Conservation (phyloP, 2,797 vertebrate genomes). For the Erpetoichthys calabaricus region DNA sequence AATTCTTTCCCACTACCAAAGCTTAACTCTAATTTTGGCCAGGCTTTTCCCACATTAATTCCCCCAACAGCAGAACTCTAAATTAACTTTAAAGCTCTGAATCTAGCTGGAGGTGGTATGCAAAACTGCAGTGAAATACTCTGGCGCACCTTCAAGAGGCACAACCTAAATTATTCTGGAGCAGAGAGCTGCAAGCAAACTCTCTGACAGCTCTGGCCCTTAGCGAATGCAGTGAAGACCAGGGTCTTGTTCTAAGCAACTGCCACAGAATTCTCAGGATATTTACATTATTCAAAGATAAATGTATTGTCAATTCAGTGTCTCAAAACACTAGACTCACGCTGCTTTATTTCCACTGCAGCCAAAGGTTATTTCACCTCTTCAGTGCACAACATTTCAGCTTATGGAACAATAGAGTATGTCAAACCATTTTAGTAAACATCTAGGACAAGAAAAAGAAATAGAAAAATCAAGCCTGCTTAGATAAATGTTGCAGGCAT, state of each 20-base stretch:
- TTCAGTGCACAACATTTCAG: constrained; percentile 24
- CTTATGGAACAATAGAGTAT: too few relatives aligned
- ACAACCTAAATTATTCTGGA: constrained; percentile 19
- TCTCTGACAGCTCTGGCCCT: constrained; percentile 8
- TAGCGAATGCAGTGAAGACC: constrained; percentile 31
- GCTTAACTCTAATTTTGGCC: constrained; percentile 35
- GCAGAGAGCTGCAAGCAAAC: too few relatives aligned
- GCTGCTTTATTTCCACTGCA: constrained; percentile 50
- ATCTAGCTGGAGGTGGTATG: constrained; percentile 40
- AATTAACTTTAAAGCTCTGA: constrained; percentile 50
- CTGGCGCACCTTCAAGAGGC: constrained; percentile 24
- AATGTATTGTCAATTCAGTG: constrained; percentile 73
- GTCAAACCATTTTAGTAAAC: too few relatives aligned
- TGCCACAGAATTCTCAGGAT: constrained; percentile 59
- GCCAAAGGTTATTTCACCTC: constrained; percentile 64
- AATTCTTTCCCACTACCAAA: constrained; percentile 3
- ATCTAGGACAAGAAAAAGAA: too few relatives aligned
- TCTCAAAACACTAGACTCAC: constrained; percentile 62
- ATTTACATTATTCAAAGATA: constrained; percentile 79
- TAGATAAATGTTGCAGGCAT: too few relatives aligned
- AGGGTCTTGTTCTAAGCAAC: constrained; percentile 35
- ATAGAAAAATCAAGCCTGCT: too few relatives aligned
- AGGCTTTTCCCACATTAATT: constrained; percentile 38
- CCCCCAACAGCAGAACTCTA: constrained; percentile 43
- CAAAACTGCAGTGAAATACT: constrained; percentile 29